Base-by-base conservation (phyloP, 2,113 vertebrate species). In the Hylia prasina region DNA sequence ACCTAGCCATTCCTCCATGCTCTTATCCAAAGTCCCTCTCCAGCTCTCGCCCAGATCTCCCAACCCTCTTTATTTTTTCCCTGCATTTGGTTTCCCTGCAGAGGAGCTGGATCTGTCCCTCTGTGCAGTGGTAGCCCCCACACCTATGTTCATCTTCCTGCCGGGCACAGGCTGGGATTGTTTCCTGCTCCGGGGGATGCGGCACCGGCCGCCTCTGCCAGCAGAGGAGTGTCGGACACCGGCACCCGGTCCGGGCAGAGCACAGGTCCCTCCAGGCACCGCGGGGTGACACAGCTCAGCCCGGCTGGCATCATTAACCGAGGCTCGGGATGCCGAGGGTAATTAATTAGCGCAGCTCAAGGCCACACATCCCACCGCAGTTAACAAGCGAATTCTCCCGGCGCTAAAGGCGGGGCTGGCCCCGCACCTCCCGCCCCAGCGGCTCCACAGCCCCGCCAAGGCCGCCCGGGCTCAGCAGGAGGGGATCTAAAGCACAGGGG, bases 51-150 rank as follows among this genome's bases (percentile, higher is more conserved):
- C 39, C 33, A 14, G 39, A 14, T 27, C 57, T 63, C 47, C 57
- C 21, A 31, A 22, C 39, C 8, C 20, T 13, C 1, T 60, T 30
- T 13, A 8, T 31, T 13, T 18, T 16, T 16, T 20, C 37, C 37
- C 16, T 31, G 25, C 15, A 4, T 35, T 2, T 6, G 30, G 35
- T 6, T 12, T 31, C 78, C 44, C 39, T 30, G 23, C 13, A 28
- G 64, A 53, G 42, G 28, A 18, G 31, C 68, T 23, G n/a, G 23
- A 4, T 7, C 35, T 13, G 15, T 15, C 19, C 30, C 54, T 10
- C 8, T 3, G 11, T 5, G 3, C 12, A 3, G 25, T 2, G 25
- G n/a, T 1, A 51, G n/a, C 75, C 37, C 18, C 4, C 24, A n/a
- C 40, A 28, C 37, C 45, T 1, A 5, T 2, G 3, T 33, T 20